A percentile compares a stretch with the other conserved stretches of the same genome.
Evolutionary conservation across 1,140 invertebrate genomes (phyloP).

Genomic region (Dryas iulia): DNA sequence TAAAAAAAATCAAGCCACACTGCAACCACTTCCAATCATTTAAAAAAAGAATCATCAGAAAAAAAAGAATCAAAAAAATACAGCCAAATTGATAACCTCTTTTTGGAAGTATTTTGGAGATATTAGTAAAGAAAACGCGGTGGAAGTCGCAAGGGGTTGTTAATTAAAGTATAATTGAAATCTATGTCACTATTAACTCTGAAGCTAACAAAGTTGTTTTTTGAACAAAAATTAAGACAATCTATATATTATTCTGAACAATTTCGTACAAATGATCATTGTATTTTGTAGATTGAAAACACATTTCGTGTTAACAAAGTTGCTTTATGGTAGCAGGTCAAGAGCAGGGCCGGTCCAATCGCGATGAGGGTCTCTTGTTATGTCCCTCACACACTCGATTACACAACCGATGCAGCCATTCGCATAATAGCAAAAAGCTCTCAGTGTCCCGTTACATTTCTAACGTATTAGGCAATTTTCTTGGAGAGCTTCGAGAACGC

Average conservation of each 20-base stretch:
- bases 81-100: too few relatives aligned
- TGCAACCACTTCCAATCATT: too few relatives aligned
- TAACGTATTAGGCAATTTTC: constrained; percentile 41
- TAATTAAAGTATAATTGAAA: background rate
- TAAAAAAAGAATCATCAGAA: too few relatives aligned
- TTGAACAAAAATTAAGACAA: background rate
- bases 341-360: constrained; percentile 27
- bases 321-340: constrained; percentile 16
- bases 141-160: too few relatives aligned
- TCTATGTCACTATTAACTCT: background rate
- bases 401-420: constrained; percentile 44
- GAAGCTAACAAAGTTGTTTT: background rate
- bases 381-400: constrained; percentile 39
- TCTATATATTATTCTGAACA: background rate
- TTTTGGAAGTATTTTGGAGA: too few relatives aligned
- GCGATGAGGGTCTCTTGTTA: constrained; percentile 35
- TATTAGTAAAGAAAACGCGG: too few relatives aligned
- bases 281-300: constrained; percentile 13
- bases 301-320: constrained; percentile 10
- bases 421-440: constrained; percentile 51
- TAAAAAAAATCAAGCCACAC: too few relatives aligned
- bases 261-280: background rate
- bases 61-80: too few relatives aligned
- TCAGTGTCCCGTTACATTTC: constrained; percentile 36
- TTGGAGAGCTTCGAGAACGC: constrained; percentile 23